Evolutionary conservation across 1,140 invertebrate species (phyloP).

Genomic region (Cydia fagiglandana): DNA sequence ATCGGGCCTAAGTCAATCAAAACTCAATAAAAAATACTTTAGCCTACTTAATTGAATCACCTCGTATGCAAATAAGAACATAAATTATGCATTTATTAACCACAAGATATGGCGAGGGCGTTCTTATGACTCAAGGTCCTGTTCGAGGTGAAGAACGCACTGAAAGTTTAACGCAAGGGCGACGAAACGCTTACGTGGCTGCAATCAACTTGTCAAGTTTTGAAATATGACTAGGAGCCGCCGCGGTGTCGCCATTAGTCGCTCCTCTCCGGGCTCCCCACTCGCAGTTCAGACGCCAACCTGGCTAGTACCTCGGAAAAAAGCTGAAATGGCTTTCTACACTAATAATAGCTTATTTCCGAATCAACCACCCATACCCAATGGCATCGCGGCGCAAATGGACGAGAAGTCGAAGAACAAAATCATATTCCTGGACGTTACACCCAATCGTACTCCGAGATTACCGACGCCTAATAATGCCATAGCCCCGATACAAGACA

Average conservation of each 20-base stretch:
- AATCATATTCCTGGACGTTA: constrained; percentile 66
- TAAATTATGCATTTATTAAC: constrained; percentile 21
- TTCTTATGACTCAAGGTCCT: constrained; percentile 46
- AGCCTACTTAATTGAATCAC: not conserved
- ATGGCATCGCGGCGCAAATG: constrained; percentile 60
- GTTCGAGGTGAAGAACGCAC: constrained; percentile 64
- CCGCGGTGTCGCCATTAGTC: constrained; percentile 45
- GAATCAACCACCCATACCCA: constrained; percentile 51
- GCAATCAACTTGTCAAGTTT: constrained; percentile 68
- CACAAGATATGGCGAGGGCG: constrained; percentile 11
- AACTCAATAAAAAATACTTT: not conserved
- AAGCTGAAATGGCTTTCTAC: constrained; percentile 60
- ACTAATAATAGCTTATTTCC: constrained; percentile 58
- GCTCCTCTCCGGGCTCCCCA: constrained; percentile 41
- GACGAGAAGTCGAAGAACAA: constrained; percentile 62
- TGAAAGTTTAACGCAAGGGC: constrained; percentile 65
- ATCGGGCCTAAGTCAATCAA: too few relatives aligned
- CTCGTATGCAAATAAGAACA: constrained; percentile 5
- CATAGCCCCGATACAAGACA: constrained; percentile 59
- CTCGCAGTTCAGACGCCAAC: constrained; percentile 35
- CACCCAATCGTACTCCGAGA: constrained; percentile 58
- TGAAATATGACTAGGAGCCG: constrained; percentile 59
- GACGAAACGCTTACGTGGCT: constrained; percentile 53
- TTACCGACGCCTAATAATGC: constrained; percentile 49
- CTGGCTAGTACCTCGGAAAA: constrained; percentile 29